A percentile compares a stretch with the other conserved stretches of the same genome.
phyloP scores from a whole-genome alignment of 2,888 invertebrate genomes.

The Drosophila lacicola region DNA sequence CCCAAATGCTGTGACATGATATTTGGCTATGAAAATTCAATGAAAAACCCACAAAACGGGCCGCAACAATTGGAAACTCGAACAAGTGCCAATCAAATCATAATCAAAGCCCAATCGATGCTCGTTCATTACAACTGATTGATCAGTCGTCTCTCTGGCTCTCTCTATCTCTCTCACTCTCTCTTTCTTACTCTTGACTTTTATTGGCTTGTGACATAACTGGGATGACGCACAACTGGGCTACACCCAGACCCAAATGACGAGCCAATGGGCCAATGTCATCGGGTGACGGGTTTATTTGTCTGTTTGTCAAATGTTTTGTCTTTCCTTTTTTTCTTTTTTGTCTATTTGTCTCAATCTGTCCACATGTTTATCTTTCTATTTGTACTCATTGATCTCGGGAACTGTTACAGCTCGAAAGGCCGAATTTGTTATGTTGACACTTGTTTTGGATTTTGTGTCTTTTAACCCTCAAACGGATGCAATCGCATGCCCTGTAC shows the following conservation, averaged over 20 bases:
- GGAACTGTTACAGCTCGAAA: not conserved
- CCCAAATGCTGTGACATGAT: not conserved
- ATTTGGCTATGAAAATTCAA: conserved; percentile 44
- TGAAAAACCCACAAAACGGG: conserved; percentile 33
- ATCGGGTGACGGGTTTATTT: conserved; percentile 3
- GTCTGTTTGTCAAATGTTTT: conserved; percentile 4
- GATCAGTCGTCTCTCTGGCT: conserved; percentile 1
- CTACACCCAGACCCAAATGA: conserved; percentile 19
- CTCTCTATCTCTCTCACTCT: not conserved
- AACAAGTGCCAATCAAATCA: conserved; percentile 37
- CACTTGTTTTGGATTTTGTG: not conserved
- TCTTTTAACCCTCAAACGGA: not conserved
- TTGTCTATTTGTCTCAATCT: not conserved
- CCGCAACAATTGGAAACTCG: conserved; percentile 15
- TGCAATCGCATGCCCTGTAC: not conserved
- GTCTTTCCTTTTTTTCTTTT: not conserved
- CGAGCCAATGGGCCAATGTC: conserved; percentile 26
- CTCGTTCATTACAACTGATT: conserved; percentile 11
- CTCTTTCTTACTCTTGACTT: not conserved
- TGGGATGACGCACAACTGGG: conserved; percentile 21
- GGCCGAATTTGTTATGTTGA: not conserved
- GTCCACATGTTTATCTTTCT: not conserved
- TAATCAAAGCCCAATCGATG: conserved; percentile 29
- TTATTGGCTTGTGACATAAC: conserved; percentile 29
- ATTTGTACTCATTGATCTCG: conserved; percentile 14